Evolutionary conservation across 1,140 invertebrate genomes (phyloP).

Genomic region (Chelonus insularis): DNA sequence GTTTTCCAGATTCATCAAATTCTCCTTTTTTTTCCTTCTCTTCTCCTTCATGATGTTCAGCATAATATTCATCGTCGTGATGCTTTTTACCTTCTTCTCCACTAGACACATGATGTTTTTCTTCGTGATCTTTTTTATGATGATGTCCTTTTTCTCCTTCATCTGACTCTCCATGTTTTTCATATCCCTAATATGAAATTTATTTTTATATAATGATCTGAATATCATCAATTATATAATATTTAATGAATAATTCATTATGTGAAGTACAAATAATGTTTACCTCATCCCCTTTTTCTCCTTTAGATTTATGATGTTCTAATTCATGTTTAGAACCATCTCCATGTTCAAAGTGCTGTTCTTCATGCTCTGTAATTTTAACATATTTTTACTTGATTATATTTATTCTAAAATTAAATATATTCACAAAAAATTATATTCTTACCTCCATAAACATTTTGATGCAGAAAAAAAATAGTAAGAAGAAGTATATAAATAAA

Average conservation of each 20-base stretch:
- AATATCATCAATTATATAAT: neutral
- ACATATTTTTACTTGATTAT: too few relatives aligned
- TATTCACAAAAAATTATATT: too few relatives aligned
- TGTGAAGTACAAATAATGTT: too few relatives aligned
- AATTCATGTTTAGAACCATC: constrained; percentile 40
- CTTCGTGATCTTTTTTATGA: constrained; percentile 47
- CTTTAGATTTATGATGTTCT: constrained; percentile 37
- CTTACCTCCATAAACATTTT: too few relatives aligned
- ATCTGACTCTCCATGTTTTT: constrained; percentile 49
- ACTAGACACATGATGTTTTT: constrained; percentile 46
- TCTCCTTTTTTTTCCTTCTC: constrained; percentile 52
- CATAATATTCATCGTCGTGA: constrained; percentile 51
- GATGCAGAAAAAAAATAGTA: too few relatives aligned
- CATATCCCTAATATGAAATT: too few relatives aligned
- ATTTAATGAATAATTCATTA: neutral
- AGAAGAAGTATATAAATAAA: too few relatives aligned
- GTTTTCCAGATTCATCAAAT: constrained; percentile 67
- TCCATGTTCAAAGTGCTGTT: constrained; percentile 40
- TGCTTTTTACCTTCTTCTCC: constrained; percentile 50
- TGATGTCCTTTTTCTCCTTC: constrained; percentile 51
- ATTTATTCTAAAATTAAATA: too few relatives aligned
- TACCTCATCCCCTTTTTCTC: constrained; percentile 48
- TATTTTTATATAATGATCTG: neutral
- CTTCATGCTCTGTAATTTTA: constrained; percentile 31
- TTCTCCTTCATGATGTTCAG: constrained; percentile 46